These are phyloP conservation scores for Puntigrus tetrazona DNA, from an alignment of 2,113 vertebrate species.

Conservation along the genomic window DNA sequence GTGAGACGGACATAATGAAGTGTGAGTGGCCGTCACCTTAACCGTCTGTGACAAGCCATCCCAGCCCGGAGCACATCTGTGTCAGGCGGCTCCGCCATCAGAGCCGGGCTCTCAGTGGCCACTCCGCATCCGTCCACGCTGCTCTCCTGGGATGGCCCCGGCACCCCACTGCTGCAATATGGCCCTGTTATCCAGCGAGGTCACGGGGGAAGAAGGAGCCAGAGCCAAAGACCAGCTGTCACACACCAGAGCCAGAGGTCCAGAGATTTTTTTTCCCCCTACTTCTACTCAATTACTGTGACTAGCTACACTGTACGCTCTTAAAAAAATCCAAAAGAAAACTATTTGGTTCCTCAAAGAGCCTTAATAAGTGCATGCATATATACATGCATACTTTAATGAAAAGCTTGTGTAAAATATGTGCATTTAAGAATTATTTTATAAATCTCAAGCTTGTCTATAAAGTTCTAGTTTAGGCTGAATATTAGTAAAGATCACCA, in stretches of 20 bases:
- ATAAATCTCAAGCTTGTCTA: too few species aligned
- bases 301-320: background rate
- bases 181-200: background rate
- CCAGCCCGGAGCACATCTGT: constrained; percentile 95
- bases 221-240: constrained; percentile 44
- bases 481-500: too few species aligned
- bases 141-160: constrained; percentile 15
- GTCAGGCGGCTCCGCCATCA: constrained; percentile 81
- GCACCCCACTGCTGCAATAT: constrained; percentile 19
- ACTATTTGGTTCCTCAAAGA: too few species aligned
- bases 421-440: background rate
- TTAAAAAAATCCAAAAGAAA: background rate
- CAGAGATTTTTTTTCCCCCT: background rate
- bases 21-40: constrained; percentile 97
- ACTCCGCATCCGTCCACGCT: background rate
- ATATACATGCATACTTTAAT: too few species aligned
- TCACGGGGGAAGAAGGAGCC: background rate
- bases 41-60: constrained; percentile 89
- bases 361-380: too few species aligned
- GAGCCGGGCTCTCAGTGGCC: constrained; percentile 52
- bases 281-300: background rate
- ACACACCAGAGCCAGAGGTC: constrained; percentile 4
- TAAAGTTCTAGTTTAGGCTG: too few species aligned
- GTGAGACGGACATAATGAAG: constrained; percentile 99
- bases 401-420: background rate